A percentile compares a stretch with the other conserved stretches of the same genome.
These are phyloP conservation scores for Danio choprae DNA, from an alignment of 2,797 vertebrate genomes.

Conservation along the genomic window DNA sequence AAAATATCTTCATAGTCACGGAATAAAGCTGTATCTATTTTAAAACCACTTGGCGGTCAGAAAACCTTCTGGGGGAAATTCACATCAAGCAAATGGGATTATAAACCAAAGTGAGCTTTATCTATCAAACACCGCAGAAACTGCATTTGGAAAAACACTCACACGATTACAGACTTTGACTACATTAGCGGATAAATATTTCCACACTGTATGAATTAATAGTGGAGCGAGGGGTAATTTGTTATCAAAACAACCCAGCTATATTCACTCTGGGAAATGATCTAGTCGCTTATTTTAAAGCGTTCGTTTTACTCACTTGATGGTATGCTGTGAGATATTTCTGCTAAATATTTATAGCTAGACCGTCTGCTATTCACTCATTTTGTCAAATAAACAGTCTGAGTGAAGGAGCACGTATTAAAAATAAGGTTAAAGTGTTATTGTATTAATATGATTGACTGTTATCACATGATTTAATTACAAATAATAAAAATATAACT, in stretches of 20 bases:
- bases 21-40: conserved; percentile 40
- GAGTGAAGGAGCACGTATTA: neutral
- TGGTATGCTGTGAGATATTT: conserved; percentile 9
- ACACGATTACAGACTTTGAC: conserved; percentile 15
- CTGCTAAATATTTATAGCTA: conserved; percentile 1
- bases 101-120: conserved; percentile 45
- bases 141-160: conserved; percentile 38
- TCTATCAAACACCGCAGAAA: conserved; percentile 36
- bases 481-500: conserved; percentile 52
- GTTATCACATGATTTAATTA: conserved; percentile 1
- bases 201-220: conserved; percentile 50
- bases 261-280: conserved; percentile 20
- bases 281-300: conserved; percentile 34
- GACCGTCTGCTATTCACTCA: neutral
- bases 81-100: conserved; percentile 21
- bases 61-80: conserved; percentile 27
- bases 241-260: conserved; percentile 48
- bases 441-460: conserved; percentile 1
- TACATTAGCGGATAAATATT: conserved; percentile 38
- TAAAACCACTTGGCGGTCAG: conserved; percentile 44
- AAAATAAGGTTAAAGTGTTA: neutral
- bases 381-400: neutral
- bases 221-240: conserved; percentile 40
- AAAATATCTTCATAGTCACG: conserved; percentile 10
- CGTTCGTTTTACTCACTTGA: conserved; percentile 10